phyloP scores from a whole-genome alignment of 2,888 invertebrate genomes.

The Lasius fuliginosus region DNA sequence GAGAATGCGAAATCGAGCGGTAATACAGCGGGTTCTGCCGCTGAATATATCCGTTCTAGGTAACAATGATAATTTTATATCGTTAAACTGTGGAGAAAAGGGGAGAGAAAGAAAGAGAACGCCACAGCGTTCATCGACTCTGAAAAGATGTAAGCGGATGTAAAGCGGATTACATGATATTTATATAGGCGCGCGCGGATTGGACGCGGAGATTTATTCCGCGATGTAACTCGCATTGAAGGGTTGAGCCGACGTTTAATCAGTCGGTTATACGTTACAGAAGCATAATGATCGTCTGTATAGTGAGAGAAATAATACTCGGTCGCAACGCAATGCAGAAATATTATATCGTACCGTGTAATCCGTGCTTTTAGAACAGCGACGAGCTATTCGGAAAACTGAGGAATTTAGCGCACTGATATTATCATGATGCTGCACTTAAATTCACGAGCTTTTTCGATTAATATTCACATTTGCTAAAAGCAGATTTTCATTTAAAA shows the following conservation, averaged over 20 bases:
- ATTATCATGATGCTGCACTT: not conserved
- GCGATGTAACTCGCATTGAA: constrained; percentile 7
- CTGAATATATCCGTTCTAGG: not conserved
- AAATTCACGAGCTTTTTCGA: not conserved
- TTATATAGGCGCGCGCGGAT: not conserved
- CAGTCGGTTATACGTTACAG: constrained; percentile 23
- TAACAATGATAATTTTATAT: constrained; percentile 8
- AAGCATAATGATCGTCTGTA: not conserved
- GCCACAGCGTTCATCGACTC: constrained; percentile 1
- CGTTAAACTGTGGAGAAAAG: not conserved
- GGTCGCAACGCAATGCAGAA: not conserved
- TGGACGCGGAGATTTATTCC: not conserved
- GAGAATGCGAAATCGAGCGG: not conserved
- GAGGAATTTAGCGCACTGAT: not conserved
- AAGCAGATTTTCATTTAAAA: not conserved
- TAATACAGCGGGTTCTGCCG: not conserved
- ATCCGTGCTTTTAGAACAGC: not conserved
- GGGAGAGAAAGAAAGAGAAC: not conserved
- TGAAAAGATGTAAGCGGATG: constrained; percentile 24
- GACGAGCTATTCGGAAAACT: not conserved
- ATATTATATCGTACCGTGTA: not conserved
- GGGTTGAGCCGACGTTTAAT: constrained; percentile 21
- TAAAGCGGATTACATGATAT: constrained; percentile 11
- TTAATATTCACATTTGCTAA: not conserved
- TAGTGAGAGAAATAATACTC: not conserved